These are phyloP conservation scores for Lithophane socia DNA, from an alignment of 2,888 invertebrate species.

Conservation along the genomic window DNA sequence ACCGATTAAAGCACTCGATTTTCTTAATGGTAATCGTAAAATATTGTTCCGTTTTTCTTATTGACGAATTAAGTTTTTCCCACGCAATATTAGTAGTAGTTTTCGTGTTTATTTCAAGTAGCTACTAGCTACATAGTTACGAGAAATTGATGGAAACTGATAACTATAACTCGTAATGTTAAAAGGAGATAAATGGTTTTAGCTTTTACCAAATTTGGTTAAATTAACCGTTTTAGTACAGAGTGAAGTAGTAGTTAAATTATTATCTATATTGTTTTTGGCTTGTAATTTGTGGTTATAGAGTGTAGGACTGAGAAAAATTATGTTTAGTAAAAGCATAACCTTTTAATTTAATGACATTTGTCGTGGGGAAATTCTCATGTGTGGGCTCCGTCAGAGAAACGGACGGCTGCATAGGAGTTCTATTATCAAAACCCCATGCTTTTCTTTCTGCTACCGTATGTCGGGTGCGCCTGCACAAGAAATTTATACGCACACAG, in stretches of 20 bases:
- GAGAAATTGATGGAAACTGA: conserved; percentile 41
- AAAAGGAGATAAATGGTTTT: conserved; percentile 44
- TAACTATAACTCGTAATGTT: conserved; percentile 44
- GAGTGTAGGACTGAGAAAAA: background rate
- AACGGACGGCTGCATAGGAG: background rate
- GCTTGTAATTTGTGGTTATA: background rate
- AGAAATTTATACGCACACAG: background rate
- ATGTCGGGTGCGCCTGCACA: background rate
- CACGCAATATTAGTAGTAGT: conserved; percentile 46
- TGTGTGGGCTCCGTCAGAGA: background rate
- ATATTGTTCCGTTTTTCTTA: conserved; percentile 33
- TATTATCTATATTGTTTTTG: conserved; percentile 31
- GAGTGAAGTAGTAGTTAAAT: conserved; percentile 17
- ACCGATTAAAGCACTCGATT: conserved; percentile 35
- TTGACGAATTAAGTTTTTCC: conserved; percentile 52
- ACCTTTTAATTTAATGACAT: background rate
- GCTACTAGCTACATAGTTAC: conserved; percentile 17
- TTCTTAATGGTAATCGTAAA: conserved; percentile 37
- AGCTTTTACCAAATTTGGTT: conserved; percentile 47
- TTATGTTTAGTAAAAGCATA: background rate
- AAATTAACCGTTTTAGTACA: conserved; percentile 22
- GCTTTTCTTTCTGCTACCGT: background rate
- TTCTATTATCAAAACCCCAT: background rate
- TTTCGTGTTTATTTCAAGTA: conserved; percentile 24
- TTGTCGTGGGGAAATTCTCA: background rate